Base-by-base conservation (phyloP, 2,888 invertebrate genomes). In the Agonopterix heracliana region DNA sequence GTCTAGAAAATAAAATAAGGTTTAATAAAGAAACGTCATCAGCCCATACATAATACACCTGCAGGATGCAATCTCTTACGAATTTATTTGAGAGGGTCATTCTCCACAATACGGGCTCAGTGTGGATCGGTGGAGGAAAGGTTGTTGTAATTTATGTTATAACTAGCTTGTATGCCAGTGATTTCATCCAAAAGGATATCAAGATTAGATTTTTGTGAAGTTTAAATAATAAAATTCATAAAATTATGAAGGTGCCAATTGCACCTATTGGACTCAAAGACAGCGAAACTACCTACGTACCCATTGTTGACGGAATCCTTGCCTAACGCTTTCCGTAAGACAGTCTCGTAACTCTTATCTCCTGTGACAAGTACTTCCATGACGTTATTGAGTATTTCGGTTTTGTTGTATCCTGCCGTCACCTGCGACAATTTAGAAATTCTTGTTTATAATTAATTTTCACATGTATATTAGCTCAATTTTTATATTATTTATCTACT, bases 341-440 rank as follows among this genome's bases (percentile, higher is more conserved):
- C 60, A 40, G 63, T 71, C 61, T 84, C 78, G 53, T 85, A 88
- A 59, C 78, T 85, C 49, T 68, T 78, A 46, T 74, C 72, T 34
- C 74, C 66, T 12, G 75, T 78, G n/a, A 85, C 66, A 48, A 87
- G 68, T 54, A 81, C 73, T 54, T 81, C 79, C 68, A 86, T 81
- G 53, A 88, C 55, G 54, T 83, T 75, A 60, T 81, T 82, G 41
- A 87, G 53, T 62, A 87, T 81, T 60, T 82, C 75, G n/a, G 73
- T 67, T 70, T 85, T 87, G 52, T 68, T 75, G 54, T 73, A 75
- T 34, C 83, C 84, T 49, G 66, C 67, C 46, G 78, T 74, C 46
- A 63, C 71, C 86, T 87, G 77, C 45, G 81, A 79, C 5, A 5
- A 26, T 26, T 26, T 1, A 26, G 5, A 26, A 26, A 26, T 1